These are phyloP conservation scores for Calameuta idolon DNA, from an alignment of 2,888 invertebrate species.

Conservation along the genomic window DNA sequence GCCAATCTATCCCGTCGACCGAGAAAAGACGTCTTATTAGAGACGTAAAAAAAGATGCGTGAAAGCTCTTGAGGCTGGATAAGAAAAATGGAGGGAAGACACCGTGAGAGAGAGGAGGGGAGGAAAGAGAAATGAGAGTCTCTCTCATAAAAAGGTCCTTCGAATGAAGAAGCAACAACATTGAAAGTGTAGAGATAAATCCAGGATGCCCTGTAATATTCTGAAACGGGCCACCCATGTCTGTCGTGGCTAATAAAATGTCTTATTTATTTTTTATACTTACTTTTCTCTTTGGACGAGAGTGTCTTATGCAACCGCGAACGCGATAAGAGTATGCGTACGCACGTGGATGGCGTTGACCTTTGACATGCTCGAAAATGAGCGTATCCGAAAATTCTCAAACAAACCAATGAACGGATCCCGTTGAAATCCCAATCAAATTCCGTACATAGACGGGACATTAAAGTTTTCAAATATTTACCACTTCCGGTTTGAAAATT, in stretches of 20 bases:
- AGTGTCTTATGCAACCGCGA: background rate
- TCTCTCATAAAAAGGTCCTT: background rate
- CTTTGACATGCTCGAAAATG: background rate
- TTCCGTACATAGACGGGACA: background rate
- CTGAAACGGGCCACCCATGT: background rate
- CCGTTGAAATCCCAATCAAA: background rate
- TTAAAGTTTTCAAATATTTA: background rate
- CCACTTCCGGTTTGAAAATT: background rate
- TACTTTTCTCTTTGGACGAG: background rate
- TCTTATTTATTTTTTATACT: background rate
- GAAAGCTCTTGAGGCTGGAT: background rate
- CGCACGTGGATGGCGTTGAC: background rate
- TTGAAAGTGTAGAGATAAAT: constrained; percentile 4
- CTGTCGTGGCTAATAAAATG: background rate
- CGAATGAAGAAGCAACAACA: background rate
- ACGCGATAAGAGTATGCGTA: background rate
- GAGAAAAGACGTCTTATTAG: background rate
- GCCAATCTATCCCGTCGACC: background rate
- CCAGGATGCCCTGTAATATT: background rate
- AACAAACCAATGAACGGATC: background rate
- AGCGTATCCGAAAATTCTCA: background rate
- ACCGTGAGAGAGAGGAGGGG: background rate
- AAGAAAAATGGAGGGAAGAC: background rate
- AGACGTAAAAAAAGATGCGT: background rate
- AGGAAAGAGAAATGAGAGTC: background rate